These are phyloP conservation scores for Lasiurus borealis DNA, from an alignment of 2,113 vertebrate species.

Conservation along the genomic window DNA sequence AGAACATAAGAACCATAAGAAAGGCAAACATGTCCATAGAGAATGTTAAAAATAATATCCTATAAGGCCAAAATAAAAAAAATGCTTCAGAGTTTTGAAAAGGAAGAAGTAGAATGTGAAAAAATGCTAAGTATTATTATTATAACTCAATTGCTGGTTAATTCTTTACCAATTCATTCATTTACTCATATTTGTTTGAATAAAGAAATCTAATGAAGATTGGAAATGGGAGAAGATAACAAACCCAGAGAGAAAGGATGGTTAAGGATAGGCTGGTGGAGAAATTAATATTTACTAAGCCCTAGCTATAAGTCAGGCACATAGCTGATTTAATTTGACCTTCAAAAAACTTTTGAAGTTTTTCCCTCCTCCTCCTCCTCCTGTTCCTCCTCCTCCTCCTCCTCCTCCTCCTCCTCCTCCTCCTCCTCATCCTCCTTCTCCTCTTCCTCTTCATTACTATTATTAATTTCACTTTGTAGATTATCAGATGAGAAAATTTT, in stretches of 20 bases:
- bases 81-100: not conserved
- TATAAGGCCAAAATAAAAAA: not conserved
- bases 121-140: not conserved
- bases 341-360: not conserved
- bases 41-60: not conserved
- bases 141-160: not conserved
- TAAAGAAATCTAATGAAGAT: not conserved
- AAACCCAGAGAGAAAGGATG: not conserved
- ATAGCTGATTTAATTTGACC: not conserved
- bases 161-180: not conserved
- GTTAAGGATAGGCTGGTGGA: not conserved
- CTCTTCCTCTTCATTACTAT: not conserved
- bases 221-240: not conserved
- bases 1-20: not conserved
- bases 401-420: too few relatives aligned
- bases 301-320: not conserved
- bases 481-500: not conserved
- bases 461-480: not conserved
- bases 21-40: not conserved
- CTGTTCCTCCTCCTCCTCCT: not conserved
- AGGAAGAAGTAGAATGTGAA: not conserved
- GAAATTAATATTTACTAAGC: not conserved
- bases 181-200: not conserved
- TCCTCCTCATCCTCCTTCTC: too few relatives aligned
- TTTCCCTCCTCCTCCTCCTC: not conserved